These are phyloP conservation scores for Psittacus erithacus DNA, from an alignment of 2,113 vertebrate genomes.

Conservation along the genomic window DNA sequence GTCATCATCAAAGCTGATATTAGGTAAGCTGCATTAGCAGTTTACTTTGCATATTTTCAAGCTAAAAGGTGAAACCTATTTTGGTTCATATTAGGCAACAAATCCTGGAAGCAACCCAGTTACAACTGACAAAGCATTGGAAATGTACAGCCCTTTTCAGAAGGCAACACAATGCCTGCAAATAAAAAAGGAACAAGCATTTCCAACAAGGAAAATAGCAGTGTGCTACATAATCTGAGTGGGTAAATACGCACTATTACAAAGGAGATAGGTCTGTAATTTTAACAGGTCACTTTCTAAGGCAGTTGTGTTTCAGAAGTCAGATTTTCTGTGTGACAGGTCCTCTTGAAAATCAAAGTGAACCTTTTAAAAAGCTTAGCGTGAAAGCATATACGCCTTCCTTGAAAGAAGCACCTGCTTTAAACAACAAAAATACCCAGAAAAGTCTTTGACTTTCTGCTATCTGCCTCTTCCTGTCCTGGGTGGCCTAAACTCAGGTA, in stretches of 20 bases:
- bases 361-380: neutral
- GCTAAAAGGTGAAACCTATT: neutral
- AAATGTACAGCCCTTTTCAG: neutral
- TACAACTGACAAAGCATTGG: neutral
- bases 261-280: neutral
- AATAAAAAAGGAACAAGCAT: neutral
- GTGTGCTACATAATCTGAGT: neutral
- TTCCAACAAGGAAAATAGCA: neutral
- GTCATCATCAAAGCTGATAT: neutral
- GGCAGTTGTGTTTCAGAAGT: neutral
- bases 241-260: neutral
- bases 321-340: neutral
- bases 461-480: neutral
- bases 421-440: neutral
- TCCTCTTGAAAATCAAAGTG: neutral
- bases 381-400: neutral
- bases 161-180: neutral
- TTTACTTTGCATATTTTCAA: neutral
- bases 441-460: neutral
- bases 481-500: neutral
- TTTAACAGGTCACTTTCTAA: neutral
- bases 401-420: neutral
- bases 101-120: neutral
- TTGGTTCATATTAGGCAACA: neutral
- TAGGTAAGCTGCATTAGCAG: neutral